Evolutionary conservation across 2,888 invertebrate genomes (phyloP).

Genomic region (Melangyna quadrimaculata): DNA sequence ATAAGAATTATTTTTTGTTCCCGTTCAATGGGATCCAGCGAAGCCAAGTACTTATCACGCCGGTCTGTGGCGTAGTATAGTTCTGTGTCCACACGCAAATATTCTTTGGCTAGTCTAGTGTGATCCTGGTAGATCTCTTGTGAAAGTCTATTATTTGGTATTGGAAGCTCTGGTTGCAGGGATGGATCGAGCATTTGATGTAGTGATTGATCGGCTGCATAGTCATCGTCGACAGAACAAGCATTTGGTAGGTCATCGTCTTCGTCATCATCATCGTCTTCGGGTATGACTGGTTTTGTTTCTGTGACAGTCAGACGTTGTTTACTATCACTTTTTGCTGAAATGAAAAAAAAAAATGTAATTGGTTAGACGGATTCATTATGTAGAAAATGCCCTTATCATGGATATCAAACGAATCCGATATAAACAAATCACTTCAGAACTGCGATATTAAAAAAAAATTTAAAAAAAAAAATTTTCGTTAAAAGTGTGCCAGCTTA

Average conservation of each 20-base stretch:
- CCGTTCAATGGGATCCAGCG: constrained; percentile 78
- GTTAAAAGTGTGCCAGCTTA: too few species aligned
- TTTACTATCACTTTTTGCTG: constrained; percentile 81
- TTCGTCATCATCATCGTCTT: constrained; percentile 73
- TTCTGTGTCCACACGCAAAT: constrained; percentile 93
- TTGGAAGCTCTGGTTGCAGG: constrained; percentile 91
- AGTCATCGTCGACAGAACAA: constrained; percentile 71
- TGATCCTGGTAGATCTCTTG: constrained; percentile 94
- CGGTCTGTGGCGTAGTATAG: constrained; percentile 90
- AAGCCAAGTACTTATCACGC: constrained; percentile 87
- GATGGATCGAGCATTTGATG: constrained; percentile 91
- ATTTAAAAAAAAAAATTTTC: too few species aligned
- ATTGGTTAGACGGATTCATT: neutral
- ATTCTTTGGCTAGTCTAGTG: constrained; percentile 92
- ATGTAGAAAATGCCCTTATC: neutral
- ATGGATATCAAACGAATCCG: neutral
- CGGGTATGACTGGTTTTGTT: constrained; percentile 77
- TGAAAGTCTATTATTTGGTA: constrained; percentile 88
- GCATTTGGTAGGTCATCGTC: constrained; percentile 70
- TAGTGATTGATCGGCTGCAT: constrained; percentile 81
- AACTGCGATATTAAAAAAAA: too few species aligned
- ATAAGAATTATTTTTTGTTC: constrained; percentile 78
- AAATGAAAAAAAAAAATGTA: constrained; percentile 26
- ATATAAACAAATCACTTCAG: neutral
- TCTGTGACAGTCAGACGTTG: constrained; percentile 80